Base-by-base conservation (phyloP, 2,113 vertebrate genomes). In the Neomonachus schauinslandi region DNA sequence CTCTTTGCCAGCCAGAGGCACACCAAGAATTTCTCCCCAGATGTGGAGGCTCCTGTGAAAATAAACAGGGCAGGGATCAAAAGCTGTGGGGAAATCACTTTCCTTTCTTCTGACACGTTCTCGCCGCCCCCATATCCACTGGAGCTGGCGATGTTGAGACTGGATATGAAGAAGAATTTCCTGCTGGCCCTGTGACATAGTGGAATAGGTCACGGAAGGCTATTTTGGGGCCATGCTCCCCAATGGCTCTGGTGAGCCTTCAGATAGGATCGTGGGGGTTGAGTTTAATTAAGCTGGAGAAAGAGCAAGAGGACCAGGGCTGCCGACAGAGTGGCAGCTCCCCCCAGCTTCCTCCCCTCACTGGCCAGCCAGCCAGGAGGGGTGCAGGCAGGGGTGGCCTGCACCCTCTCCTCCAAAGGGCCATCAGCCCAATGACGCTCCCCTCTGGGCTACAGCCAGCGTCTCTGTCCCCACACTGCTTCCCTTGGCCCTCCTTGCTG, bases 1-100 rank as follows among this genome's bases (percentile, higher is more conserved):
- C 42, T 39, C 69, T 90, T 61, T 92, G 94, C 89, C 96, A 85
- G 71, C 19, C 36, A 61, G n/a, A 96, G 15, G 42, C 11, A 36
- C 12, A 84, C 94, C 94, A 95, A 96, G 96, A 97, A 94, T 96
- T 84, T 90, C 84, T 96, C 94, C 92, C 81, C 89, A 96, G 97
- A 96, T 96, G 85, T 79, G 88, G 80, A 95, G 69, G 69, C 77
- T 93, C 72, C 77, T 69, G 51, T 82, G 90, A 89, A 96, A 97
- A 93, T 61, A 96, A 94, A 96, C 61, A 94, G 92, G 33, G 46
- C 85, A 76, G 49, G 49, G 51, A 77, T 46, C 5, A 53, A 89
- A 92, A 85, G 49, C 76, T 42, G 11, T 39, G 26, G 46, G n/a
- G 46, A 86, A 92, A 76, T 65, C 79, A 92, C 79, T 93, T 93